Evolutionary conservation across 2,797 vertebrate genomes (phyloP), one percentile per base, ranked within the genome.

Genomic region (Ispidina picta): DNA sequence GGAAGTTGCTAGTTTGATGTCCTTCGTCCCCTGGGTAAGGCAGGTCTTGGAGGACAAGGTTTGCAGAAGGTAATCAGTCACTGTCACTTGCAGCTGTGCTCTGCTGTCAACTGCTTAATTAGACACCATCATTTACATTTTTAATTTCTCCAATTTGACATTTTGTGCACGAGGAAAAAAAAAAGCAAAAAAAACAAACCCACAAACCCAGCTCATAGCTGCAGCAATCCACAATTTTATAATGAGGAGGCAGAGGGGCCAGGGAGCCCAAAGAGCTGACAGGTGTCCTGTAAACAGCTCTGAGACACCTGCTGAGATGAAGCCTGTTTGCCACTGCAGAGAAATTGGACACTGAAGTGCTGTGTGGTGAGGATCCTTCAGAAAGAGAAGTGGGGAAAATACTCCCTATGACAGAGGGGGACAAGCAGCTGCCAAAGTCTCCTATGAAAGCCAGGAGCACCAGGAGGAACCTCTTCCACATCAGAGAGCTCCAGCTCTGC

Each of bases 101-200:
- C 97, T 94, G 96, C 98, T 98, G 98, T 98, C 98, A 98, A 98
- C 98, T 98, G 97, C 97, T 98, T 99, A 98, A 99, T 99, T 99
- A 99, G 98, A 97, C 95, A 28, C 96, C 97, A 96, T 97, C 98
- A 99, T 99, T 99, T 98, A 98, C 98, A 99, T 99, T 98, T 99
- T 98, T 98, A 98, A 99, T 98, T 99, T 98, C 97, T 98, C 97
- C 97, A 97, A 96, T 97, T 96, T 98, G 97, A 98, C 98, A 98
- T 97, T 98, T 98, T 90, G 96, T 97, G 97, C 96, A 98, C 93
- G 90, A 95, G 74, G 83, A 70, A 64, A 85, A 85, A 64, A 48
- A 10, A 20, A 11, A 6, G 1, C 9, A 43, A 58, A 84, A 25
- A 46, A 22, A 28, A 28, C 33, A 8, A 4, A 2, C 17, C 71